Evolutionary conservation across 2,797 vertebrate species (phyloP), one percentile per base, ranked within the genome.

Genomic region (Gobionotothen gibberifrons): DNA sequence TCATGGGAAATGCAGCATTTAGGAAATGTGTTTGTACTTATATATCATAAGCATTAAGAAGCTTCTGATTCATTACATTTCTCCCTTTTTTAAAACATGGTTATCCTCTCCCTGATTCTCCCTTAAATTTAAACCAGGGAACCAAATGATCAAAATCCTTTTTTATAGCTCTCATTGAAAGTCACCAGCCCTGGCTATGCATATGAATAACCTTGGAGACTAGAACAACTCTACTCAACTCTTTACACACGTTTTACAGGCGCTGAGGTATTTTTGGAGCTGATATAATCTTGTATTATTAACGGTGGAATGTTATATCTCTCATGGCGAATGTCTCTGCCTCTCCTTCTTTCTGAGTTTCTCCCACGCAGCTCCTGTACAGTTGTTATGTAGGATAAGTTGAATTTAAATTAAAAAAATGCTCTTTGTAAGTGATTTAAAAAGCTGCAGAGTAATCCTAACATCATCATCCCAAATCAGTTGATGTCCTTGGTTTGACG

Each of bases 161-260:
- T 72, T 48, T 40, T 17, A 9, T 14, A 17, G 55, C 55, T 74
- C 46, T 63, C 65, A 47, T 57, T 74, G 26, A 81, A 69, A 82
- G 80, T 72, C 73, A 67, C 56, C 26, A 47, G 54, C 2, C 5
- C 36, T 54, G 29, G 15, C 57, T 82, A 69, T 86, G 77, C 76
- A 75, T 77, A 54, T 65, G 13, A 88, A 75, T 69, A 62, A 79
- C 53, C 76, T 78, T 4, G 1, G 62, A 66, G 84, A 74, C 54
- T 4, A 49, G 42, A 74, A 62, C 62, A 46, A 19, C n/a, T 74
- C 40, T 1, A 7, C 1, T 62, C 22, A 16, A 9, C 22, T 60
- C 42, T 64, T 44, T 32, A 10, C n/a, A 1, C 15, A 21, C 36
- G 56, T 75, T 72, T 39, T 22, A 64, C 66, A 67, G 72, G 71